Evolutionary conservation across 2,113 vertebrate species (phyloP), one percentile per base, ranked within the genome.

Genomic region (Ptilonorhynchus violaceus): DNA sequence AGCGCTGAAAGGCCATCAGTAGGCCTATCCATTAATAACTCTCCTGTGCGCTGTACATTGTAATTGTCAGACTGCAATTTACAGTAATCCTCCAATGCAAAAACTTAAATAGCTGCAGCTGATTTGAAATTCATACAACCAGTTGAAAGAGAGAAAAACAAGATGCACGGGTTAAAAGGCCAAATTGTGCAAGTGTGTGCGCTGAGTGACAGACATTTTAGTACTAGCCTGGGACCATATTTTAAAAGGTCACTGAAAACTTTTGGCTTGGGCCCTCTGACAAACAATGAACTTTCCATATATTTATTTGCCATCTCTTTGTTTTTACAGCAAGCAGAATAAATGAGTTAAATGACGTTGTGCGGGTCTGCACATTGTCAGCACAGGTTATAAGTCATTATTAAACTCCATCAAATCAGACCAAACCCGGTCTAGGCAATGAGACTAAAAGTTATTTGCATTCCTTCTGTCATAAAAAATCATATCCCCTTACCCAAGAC

Each of bases 381-480:
- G 97, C 98, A 98, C 99, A 99, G 98, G 98, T 98, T 99, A 99
- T 99, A 99, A 99, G 99, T 99, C 99, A 99, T 98, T 98, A 99
- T 99, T 99, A 99, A 98, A 98, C 98, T 97, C 98, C 98, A 98
- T 98, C 98, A 98, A 98, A 98, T 98, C 98, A 98, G 98, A 98
- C 98, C 98, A 97, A 98, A 97, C 98, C 98, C 96, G 75, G 98
- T 97, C 98, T 96, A 97, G 97, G 98, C 98, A 98, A 98, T 95
- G 96, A 97, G 97, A 97, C 98, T 97, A 97, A 98, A 98, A 98
- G 98, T 98, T 97, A 98, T 98, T 98, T 98, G 98, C 98, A 98
- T 99, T 98, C 98, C 98, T 98, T 98, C 97, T 98, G 98, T 97
- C 98, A 98, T 98, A 98, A 99, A 98, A 98, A 98, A 98, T 98